A percentile compares a stretch with the other conserved stretches of the same genome.
phyloP scores from a whole-genome alignment of 2,113 vertebrate species.

The Acrocephalus kingi region DNA sequence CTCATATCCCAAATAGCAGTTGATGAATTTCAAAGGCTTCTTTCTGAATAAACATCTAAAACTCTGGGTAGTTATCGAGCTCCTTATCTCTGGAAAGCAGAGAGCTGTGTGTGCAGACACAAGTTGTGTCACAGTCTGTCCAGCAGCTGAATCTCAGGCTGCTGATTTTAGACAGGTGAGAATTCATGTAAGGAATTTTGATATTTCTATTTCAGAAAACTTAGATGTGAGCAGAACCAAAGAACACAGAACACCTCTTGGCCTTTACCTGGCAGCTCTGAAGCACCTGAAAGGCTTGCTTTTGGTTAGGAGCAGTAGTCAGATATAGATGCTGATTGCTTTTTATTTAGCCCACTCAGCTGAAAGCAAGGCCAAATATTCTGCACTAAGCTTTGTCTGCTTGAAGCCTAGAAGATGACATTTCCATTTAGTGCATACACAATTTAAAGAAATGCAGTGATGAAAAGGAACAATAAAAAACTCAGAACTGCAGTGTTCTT shows the following conservation, averaged over 20 bases:
- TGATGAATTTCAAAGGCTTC: neutral
- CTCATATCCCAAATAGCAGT: neutral
- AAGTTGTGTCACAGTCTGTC: neutral
- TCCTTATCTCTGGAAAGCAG: neutral
- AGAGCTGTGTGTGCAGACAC: neutral
- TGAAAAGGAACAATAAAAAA: neutral
- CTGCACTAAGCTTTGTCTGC: neutral
- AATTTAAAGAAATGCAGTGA: neutral
- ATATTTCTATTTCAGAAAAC: neutral
- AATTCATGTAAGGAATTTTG: neutral
- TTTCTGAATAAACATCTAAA: neutral
- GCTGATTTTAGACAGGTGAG: neutral
- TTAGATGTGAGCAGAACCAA: neutral
- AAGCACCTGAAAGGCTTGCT: neutral
- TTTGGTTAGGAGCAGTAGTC: neutral
- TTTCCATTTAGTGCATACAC: neutral
- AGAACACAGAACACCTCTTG: neutral
- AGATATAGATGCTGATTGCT: neutral
- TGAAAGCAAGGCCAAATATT: neutral
- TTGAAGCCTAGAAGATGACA: neutral
- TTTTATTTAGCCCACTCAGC: neutral
- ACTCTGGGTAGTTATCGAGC: neutral
- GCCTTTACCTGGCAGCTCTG: neutral
- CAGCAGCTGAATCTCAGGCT: neutral
- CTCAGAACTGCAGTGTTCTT: neutral